Base-by-base conservation (phyloP, 2,797 vertebrate genomes). In the Ceryle rudis region DNA sequence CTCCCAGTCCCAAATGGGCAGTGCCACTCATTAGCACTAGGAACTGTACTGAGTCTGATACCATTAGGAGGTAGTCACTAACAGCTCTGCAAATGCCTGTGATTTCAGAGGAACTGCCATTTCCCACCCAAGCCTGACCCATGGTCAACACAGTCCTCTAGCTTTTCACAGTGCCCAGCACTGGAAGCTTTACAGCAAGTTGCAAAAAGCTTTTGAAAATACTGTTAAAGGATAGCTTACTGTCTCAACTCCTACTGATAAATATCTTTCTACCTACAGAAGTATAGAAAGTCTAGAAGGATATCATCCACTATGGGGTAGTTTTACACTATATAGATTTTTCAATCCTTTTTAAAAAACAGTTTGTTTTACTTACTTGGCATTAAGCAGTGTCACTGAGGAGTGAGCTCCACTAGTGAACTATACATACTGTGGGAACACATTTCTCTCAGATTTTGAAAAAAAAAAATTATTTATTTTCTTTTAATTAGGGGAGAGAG, bases 161-260 rank as follows among this genome's bases (percentile, higher is more conserved):
- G 46, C 28, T 81, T 69, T 81, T 31, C 55, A 73, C 11, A 41
- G 11, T 6, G 6, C 66, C 7, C 54, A 54, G 29, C 23, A 70
- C 46, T 3, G 0, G 3, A 3, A 0, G 18, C 20, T 86, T 70
- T 58, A 49, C 1, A 62, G 23, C 28, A 69, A 35, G 6, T 22
- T 81, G 20, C 26, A 49, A 46, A 41, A 65, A 61, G 8, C n/a
- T 8, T 61, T 75, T 71, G 35, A 51, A 72, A 81, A 82, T n/a
- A 39, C 19, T 14, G 6, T 23, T 55, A 78, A 83, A 94, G 42
- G 7, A 37, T 2, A 49, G 31, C 4, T 65, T 52, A 57, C 65
- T 17, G 4, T 72, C 44, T 71, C 44, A 69, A 4, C 17, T 94
- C 37, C 20, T 31, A 16, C 15, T 29, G 25, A 33, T 12, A 81